phyloP scores from a whole-genome alignment of 2,888 invertebrate genomes.

The Boloria euphrosyne region DNA sequence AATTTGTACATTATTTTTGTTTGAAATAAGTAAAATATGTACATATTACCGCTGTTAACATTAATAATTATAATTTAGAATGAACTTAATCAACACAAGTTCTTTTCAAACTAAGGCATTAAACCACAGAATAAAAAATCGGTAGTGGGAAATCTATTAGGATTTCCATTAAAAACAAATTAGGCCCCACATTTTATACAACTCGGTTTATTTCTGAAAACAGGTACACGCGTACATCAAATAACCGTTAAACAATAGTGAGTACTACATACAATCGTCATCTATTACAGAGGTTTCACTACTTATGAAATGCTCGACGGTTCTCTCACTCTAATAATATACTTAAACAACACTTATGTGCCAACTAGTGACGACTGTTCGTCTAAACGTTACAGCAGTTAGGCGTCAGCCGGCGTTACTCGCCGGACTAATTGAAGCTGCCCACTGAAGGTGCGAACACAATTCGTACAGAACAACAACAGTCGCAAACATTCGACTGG shows the following conservation, averaged over 20 bases:
- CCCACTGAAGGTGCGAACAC: conserved; percentile 50
- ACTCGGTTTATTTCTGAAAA: conserved; percentile 56
- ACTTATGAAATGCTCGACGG: conserved; percentile 47
- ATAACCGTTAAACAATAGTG: conserved; percentile 64
- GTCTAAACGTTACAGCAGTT: conserved; percentile 22
- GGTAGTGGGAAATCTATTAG: conserved; percentile 13
- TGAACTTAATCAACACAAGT: background rate
- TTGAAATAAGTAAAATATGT: conserved; percentile 12
- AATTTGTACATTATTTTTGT: conserved; percentile 29
- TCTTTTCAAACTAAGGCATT: conserved; percentile 16
- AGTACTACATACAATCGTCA: conserved; percentile 43
- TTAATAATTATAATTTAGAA: conserved; percentile 3
- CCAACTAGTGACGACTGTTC: conserved; percentile 38
- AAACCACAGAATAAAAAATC: conserved; percentile 13
- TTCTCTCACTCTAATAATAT: conserved; percentile 38
- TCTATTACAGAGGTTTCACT: conserved; percentile 46
- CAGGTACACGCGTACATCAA: conserved; percentile 71
- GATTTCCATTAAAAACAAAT: conserved; percentile 46
- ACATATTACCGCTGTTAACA: background rate
- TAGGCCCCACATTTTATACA: conserved; percentile 63
- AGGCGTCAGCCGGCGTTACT: background rate
- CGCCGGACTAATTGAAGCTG: background rate
- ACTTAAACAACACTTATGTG: conserved; percentile 44
- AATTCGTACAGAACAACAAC: conserved; percentile 42
- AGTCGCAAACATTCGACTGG: conserved; percentile 63